Evolutionary conservation across 1,140 invertebrate species (phyloP).

Genomic region (Temnothorax curvispinosus): DNA sequence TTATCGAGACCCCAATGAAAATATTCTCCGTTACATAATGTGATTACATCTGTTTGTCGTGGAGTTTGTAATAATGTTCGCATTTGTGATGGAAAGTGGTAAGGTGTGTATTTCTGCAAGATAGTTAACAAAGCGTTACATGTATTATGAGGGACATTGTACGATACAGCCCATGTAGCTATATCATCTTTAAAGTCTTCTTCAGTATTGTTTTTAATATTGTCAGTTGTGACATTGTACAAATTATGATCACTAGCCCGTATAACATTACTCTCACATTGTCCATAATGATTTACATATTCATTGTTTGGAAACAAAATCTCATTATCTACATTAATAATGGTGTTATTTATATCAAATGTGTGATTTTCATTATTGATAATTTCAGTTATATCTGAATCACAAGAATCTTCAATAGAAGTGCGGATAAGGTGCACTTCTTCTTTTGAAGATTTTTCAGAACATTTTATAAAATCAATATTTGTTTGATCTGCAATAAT

Average conservation of each 20-base stretch:
- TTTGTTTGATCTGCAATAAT: conserved; percentile 5
- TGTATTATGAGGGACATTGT: not conserved
- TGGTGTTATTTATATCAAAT: not conserved
- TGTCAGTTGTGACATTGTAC: not conserved
- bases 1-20: not conserved
- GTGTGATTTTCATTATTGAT: too few species aligned
- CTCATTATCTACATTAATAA: not conserved
- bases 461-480: not conserved
- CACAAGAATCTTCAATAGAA: not conserved
- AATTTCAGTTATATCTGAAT: not conserved
- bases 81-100: not conserved
- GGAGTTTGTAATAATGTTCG: conserved; percentile 10
- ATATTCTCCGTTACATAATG: not conserved
- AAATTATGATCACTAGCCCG: not conserved
- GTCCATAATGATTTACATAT: not conserved
- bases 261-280: not conserved
- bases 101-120: not conserved
- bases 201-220: not conserved
- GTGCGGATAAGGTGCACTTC: too few species aligned
- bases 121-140: not conserved
- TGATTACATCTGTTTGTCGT: not conserved
- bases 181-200: not conserved
- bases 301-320: not conserved
- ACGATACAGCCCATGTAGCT: not conserved
- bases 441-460: not conserved